phyloP scores from a whole-genome alignment of 2,888 invertebrate genomes.

The Xanthorhoe spadicearia region DNA sequence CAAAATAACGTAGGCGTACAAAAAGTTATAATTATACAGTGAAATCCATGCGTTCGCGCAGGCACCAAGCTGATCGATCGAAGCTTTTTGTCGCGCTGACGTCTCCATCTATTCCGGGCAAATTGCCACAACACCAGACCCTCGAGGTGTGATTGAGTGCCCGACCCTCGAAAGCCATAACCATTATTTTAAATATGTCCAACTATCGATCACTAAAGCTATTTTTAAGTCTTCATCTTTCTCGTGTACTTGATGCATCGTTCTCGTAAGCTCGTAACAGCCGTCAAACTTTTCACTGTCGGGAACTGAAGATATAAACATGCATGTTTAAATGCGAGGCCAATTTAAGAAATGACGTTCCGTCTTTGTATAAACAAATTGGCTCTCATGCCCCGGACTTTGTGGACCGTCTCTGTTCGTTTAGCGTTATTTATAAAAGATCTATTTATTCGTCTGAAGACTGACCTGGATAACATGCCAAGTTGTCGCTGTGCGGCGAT shows the following conservation, averaged over 20 bases:
- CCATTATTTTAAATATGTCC: constrained; percentile 77
- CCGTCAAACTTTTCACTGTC: constrained; percentile 63
- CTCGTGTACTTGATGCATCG: constrained; percentile 54
- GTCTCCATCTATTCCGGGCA: constrained; percentile 80
- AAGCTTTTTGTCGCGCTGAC: constrained; percentile 81
- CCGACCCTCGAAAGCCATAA: constrained; percentile 54
- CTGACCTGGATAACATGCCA: constrained; percentile 77
- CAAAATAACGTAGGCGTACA: not conserved
- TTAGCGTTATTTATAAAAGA: constrained; percentile 77
- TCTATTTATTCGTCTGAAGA: constrained; percentile 79
- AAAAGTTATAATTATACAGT: constrained; percentile 29
- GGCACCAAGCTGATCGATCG: constrained; percentile 74
- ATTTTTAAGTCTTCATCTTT: constrained; percentile 64
- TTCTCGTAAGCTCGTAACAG: constrained; percentile 38
- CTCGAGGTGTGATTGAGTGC: constrained; percentile 73
- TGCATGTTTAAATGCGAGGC: constrained; percentile 29
- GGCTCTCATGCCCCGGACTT: constrained; percentile 55
- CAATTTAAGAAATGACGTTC: constrained; percentile 35
- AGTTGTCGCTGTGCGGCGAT: constrained; percentile 54
- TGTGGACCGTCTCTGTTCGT: constrained; percentile 53
- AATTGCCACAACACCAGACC: constrained; percentile 72
- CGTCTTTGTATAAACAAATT: constrained; percentile 58
- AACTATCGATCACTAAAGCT: constrained; percentile 74
- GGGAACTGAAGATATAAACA: constrained; percentile 40
- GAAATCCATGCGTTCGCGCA: constrained; percentile 69